Percentiles rank a stretch among this genome's conserved stretches.
These are phyloP conservation scores for Neotoxoptera formosana DNA, from an alignment of 1,140 invertebrate genomes.

Conservation along the genomic window DNA sequence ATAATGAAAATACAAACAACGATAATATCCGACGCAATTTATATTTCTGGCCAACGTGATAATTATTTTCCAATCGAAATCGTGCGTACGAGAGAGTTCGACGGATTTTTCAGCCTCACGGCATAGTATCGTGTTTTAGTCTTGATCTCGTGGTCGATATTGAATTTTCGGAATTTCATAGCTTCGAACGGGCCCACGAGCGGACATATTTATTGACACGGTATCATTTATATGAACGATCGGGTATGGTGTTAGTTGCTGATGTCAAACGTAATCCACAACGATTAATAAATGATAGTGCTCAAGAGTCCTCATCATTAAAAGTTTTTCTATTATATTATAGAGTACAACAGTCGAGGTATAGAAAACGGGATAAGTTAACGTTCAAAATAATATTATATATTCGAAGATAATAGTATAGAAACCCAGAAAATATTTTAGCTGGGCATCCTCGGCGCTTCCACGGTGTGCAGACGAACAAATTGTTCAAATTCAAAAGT, in stretches of 20 bases:
- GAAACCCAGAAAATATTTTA: not conserved
- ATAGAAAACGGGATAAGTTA: not conserved
- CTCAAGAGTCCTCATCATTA: not conserved
- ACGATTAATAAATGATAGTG: not conserved
- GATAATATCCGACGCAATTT: not conserved
- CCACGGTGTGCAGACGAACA: not conserved
- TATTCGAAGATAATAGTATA: not conserved
- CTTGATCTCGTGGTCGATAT: not conserved
- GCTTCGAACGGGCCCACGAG: not conserved
- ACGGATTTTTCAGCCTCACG: no score
- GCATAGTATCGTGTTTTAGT: no score
- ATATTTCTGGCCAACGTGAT: not conserved
- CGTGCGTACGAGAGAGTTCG: not conserved
- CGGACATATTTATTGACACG: not conserved
- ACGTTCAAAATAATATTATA: not conserved
- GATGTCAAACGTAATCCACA: not conserved
- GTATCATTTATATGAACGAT: not conserved
- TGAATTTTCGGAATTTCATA: not conserved
- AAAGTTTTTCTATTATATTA: not conserved
- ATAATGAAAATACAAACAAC: not conserved
- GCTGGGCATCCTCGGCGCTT: no score
- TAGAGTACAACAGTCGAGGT: not conserved
- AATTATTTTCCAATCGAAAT: not conserved
- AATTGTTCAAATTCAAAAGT: not conserved
- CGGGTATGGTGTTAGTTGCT: accelerated